These are phyloP conservation scores for Brienomyrus brachyistius DNA, from an alignment of 2,113 vertebrate genomes.

Conservation along the genomic window DNA sequence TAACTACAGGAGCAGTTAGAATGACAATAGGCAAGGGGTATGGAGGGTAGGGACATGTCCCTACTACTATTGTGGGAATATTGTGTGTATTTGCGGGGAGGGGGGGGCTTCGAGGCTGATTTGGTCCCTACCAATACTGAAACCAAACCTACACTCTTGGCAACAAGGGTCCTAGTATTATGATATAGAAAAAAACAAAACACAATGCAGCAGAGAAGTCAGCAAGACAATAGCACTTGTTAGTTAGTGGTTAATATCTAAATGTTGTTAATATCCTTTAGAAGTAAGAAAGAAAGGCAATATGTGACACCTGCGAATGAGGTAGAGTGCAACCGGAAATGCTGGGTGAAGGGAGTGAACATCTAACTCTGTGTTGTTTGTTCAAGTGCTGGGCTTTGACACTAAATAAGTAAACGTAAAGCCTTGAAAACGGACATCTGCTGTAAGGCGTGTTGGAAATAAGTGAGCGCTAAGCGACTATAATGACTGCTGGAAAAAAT, in stretches of 20 bases:
- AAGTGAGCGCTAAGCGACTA: neutral
- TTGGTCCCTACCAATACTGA: no score
- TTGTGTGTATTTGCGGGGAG: neutral
- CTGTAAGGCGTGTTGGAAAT: neutral
- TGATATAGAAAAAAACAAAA: neutral
- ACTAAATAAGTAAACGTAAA: neutral
- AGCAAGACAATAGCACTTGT: no score
- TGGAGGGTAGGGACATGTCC: neutral
- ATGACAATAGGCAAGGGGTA: neutral
- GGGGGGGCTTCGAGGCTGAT: no score
- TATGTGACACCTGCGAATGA: no score
- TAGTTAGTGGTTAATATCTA: no score
- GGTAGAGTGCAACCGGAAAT: no score
- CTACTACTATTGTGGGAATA: neutral
- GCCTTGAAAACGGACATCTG: neutral
- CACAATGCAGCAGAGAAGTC: no score
- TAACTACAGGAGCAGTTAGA: neutral
- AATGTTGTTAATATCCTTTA: no score
- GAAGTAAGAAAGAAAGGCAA: no score
- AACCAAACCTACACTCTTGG: no score
- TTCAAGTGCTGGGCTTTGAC: neutral
- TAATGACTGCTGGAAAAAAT: neutral
- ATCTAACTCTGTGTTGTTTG: neutral
- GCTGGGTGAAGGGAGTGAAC: neutral
- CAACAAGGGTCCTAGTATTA: neutral